A percentile compares a stretch with the other conserved stretches of the same genome.
Conservation (phyloP, 2,888 invertebrate genomes). For the Melanargia galathea region DNA sequence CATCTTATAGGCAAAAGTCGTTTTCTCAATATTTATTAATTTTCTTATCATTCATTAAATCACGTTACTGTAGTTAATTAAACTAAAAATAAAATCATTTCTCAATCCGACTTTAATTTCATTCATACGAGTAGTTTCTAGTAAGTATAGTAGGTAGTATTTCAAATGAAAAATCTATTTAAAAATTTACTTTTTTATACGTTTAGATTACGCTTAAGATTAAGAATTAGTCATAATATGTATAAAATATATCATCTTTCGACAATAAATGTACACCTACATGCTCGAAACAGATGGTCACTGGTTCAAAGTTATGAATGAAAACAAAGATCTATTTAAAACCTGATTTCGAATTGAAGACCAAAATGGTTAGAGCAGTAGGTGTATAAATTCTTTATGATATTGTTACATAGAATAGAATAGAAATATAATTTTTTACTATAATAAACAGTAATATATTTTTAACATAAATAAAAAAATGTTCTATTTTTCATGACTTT, state of each 20-base stretch:
- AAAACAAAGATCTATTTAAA: slow-evolving; percentile 18
- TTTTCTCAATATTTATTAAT: too few relatives aligned
- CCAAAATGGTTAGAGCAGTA: slow-evolving; percentile 10
- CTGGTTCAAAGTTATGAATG: slow-evolving; percentile 17
- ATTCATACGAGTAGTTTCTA: not conserved
- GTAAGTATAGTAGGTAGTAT: not conserved
- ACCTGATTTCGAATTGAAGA: slow-evolving; percentile 11
- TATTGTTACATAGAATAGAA: not conserved
- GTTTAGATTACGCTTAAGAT: slow-evolving; percentile 1
- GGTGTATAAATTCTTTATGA: slow-evolving; percentile 14
- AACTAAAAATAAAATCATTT: not conserved
- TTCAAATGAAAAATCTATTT: not conserved
- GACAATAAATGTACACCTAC: slow-evolving; percentile 18
- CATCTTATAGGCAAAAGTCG: not conserved
- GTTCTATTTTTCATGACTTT: not conserved
- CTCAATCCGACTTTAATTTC: not conserved
- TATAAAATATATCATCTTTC: slow-evolving; percentile 11
- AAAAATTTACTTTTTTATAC: slow-evolving; percentile 4
- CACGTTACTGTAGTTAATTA: not conserved
- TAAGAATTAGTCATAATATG: slow-evolving; percentile 23
- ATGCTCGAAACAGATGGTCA: slow-evolving; percentile 16
- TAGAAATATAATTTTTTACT: too few relatives aligned
- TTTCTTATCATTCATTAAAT: too few relatives aligned
- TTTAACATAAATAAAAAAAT: not conserved
- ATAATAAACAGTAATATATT: not conserved